These are phyloP conservation scores for Leuciscus idus DNA, from an alignment of 2,113 vertebrate genomes.

Conservation along the genomic window DNA sequence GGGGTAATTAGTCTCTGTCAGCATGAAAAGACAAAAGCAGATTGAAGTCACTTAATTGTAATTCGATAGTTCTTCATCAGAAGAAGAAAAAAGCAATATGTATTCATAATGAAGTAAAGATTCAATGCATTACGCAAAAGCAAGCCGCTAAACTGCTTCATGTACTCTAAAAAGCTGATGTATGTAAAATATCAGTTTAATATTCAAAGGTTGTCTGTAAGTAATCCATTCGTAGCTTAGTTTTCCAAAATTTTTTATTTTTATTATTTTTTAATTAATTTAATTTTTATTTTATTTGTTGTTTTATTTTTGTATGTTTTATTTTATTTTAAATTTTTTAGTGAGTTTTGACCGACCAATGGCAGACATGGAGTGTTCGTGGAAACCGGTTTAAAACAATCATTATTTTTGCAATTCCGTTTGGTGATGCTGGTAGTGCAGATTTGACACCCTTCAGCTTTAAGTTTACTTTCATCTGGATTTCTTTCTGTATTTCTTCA, in stretches of 20 bases:
- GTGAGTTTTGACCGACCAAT: not conserved
- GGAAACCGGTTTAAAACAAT: not conserved
- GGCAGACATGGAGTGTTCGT: not conserved
- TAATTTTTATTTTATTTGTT: accelerated
- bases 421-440: slow-evolving; percentile 5
- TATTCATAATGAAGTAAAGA: slow-evolving; percentile 43
- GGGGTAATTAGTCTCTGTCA: slow-evolving; percentile 40
- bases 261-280: not conserved
- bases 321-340: not conserved
- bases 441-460: slow-evolving; percentile 6
- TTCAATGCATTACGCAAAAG: slow-evolving; percentile 11
- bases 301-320: too few relatives aligned
- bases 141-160: slow-evolving; percentile 6
- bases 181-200: not conserved
- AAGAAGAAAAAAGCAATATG: slow-evolving; percentile 37
- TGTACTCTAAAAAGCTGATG: not conserved
- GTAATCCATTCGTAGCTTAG: not conserved
- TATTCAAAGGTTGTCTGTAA: not conserved
- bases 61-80: slow-evolving; percentile 47
- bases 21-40: slow-evolving; percentile 39
- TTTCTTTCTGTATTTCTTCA: slow-evolving; percentile 41
- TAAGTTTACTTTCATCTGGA: slow-evolving; percentile 13
- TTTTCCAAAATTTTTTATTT: not conserved
- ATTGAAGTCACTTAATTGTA: slow-evolving; percentile 27
- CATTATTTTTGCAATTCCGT: slow-evolving; percentile 9